Percentiles rank a stretch among this genome's conserved stretches.
These are phyloP conservation scores for Hermaeophaga mercurialis DNA, from an alignment of 2,888 invertebrate genomes.

Conservation along the genomic window DNA sequence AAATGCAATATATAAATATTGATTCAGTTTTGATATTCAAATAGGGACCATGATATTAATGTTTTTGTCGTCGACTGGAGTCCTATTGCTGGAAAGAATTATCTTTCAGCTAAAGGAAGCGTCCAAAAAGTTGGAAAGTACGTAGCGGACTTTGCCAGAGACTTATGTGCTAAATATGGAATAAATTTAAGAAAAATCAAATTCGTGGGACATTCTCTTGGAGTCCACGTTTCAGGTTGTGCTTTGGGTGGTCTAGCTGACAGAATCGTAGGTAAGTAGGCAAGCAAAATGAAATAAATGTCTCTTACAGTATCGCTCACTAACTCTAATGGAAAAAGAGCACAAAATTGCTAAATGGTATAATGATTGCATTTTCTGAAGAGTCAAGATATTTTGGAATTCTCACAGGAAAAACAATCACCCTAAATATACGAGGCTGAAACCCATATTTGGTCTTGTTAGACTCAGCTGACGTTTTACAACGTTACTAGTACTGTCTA, in stretches of 20 bases:
- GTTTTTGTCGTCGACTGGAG: conserved; percentile 53
- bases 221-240: conserved; percentile 48
- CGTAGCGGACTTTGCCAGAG: conserved; percentile 30
- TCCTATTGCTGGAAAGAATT: conserved; percentile 30
- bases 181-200: conserved; percentile 27
- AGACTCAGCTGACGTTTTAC: no score
- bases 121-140: conserved; percentile 42
- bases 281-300: neutral
- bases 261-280: conserved; percentile 39
- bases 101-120: conserved; percentile 36
- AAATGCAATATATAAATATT: no score
- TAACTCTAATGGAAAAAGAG: no score
- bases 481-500: no score
- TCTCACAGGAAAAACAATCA: no score
- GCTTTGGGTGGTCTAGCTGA: conserved; percentile 38
- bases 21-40: no score
- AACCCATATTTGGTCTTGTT: no score
- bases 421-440: no score
- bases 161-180: neutral
- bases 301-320: no score
- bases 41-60: conserved; percentile 43
- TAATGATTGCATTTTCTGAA: no score
- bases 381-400: no score
- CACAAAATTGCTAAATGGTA: no score
- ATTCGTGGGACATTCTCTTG: conserved; percentile 43